Base-by-base conservation (phyloP, 2,888 invertebrate genomes). In the Diloba caeruleocephala region DNA sequence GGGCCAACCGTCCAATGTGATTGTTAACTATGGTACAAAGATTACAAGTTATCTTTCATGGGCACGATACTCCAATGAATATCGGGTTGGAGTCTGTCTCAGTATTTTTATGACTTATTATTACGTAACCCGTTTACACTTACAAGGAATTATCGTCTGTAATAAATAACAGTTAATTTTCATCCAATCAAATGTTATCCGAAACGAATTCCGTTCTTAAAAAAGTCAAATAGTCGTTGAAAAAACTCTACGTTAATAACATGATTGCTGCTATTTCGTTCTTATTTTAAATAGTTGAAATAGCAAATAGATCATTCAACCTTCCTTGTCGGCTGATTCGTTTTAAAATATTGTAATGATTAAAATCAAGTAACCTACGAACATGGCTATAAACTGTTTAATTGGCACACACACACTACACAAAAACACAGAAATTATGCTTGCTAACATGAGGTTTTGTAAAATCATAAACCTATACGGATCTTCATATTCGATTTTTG, bases 21-120 rank as follows among this genome's bases (percentile, higher is more conserved):
- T 91, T 91, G 89, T 88, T 91, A 90, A 90, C 88, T 87, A 85
- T 82, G 70, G 69, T 72, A 76, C 79, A 78, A 81, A 89, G 89
- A 92, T 92, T 91, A 91, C 84, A 87, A 89, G 84, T 85, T 89
- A 85, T 87, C 82, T 78, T 58, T 79, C 82, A 84, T 83, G 81
- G 76, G 75, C 84, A 85, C 84, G 84, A 80, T 85, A 79, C 76
- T 68, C 70, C 68, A 70, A 59, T 61, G 71, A 67, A 69, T 69
- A 66, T 49, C 59, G 33, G 50, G 55, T 62, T 65, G 56, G 49
- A 46, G 44, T 41, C 41, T 34, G 49, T 55, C 44, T 53, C 48
- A 53, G 48, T 61, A 64, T 55, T 55, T 54, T 66, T 54, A 64
- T 45, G 64, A 62, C 60, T 59, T 63, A 62, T 53, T 58, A 62